Percentiles rank a stretch among this genome's conserved stretches.
These are phyloP conservation scores for Centrocercus urophasianus DNA, from an alignment of 2,113 vertebrate species.

Conservation along the genomic window DNA sequence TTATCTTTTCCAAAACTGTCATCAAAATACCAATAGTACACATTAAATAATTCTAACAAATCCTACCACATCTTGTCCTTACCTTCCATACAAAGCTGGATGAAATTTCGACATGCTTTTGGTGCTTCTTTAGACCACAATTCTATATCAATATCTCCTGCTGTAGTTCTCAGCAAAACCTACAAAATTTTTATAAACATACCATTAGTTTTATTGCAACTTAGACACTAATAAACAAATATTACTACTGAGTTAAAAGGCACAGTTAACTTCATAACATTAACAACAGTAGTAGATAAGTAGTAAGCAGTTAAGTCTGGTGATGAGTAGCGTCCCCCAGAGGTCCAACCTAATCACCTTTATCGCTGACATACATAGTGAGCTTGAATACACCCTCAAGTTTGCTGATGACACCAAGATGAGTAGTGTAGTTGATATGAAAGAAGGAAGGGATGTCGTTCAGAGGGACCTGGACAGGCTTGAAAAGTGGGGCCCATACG, in stretches of 20 bases:
- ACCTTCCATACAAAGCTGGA: conserved; percentile 98
- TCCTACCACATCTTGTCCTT: conserved; percentile 18
- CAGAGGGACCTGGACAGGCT: too few relatives aligned
- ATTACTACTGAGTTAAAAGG: background rate
- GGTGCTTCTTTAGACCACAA: conserved; percentile 98
- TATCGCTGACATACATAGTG: too few relatives aligned
- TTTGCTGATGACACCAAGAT: too few relatives aligned
- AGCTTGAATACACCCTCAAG: too few relatives aligned
- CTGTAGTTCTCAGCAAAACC: conserved; percentile 95
- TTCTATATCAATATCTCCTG: conserved; percentile 97
- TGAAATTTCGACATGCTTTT: conserved; percentile 95
- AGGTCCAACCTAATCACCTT: too few relatives aligned
- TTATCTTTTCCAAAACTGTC: background rate
- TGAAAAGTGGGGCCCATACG: too few relatives aligned
- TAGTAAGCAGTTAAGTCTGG: too few relatives aligned
- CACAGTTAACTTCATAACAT: background rate
- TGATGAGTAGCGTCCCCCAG: too few relatives aligned
- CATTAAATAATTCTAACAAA: background rate
- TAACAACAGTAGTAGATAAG: background rate
- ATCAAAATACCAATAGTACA: background rate
- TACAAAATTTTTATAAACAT: conserved; percentile 42
- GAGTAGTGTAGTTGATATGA: too few relatives aligned
- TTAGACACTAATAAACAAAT: background rate
- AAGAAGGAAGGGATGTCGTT: too few relatives aligned
- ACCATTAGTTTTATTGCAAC: background rate